These are phyloP conservation scores for Lithophane socia DNA, from an alignment of 2,888 invertebrate species.

Conservation along the genomic window DNA sequence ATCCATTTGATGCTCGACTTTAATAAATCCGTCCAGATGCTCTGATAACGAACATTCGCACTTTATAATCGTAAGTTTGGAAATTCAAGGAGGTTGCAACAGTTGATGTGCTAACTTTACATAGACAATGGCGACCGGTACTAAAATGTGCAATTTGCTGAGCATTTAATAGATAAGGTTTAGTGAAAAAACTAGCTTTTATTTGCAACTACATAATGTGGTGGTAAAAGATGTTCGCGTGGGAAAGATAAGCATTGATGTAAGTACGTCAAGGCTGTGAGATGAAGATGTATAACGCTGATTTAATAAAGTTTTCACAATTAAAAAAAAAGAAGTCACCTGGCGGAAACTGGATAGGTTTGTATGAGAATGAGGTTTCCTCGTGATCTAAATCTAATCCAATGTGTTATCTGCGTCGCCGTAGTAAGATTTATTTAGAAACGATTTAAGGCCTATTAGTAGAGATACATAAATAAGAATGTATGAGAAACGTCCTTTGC, in stretches of 20 bases:
- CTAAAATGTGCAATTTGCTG: constrained; percentile 74
- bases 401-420: constrained; percentile 24
- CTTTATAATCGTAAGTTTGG: constrained; percentile 68
- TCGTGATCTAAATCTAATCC: constrained; percentile 24
- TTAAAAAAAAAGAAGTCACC: constrained; percentile 65
- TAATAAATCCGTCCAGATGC: constrained; percentile 82
- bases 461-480: constrained; percentile 11
- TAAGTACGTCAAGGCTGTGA: constrained; percentile 76
- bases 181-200: constrained; percentile 71
- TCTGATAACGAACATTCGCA: constrained; percentile 72
- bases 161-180: constrained; percentile 75
- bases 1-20: constrained; percentile 74
- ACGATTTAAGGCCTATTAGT: neutral
- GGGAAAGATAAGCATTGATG: constrained; percentile 75
- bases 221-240: constrained; percentile 75
- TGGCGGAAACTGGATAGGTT: constrained; percentile 36
- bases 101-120: constrained; percentile 78
- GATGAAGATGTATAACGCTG: constrained; percentile 71
- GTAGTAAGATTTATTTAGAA: constrained; percentile 1
- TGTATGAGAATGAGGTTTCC: constrained; percentile 49
- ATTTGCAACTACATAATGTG: constrained; percentile 66
- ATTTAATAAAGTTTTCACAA: constrained; percentile 75
- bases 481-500: neutral
- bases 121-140: constrained; percentile 82
- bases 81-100: constrained; percentile 79